A percentile compares a stretch with the other conserved stretches of the same genome.
These are phyloP conservation scores for Sycophila sp. DNA, from an alignment of 1,140 invertebrate genomes.

Conservation along the genomic window DNA sequence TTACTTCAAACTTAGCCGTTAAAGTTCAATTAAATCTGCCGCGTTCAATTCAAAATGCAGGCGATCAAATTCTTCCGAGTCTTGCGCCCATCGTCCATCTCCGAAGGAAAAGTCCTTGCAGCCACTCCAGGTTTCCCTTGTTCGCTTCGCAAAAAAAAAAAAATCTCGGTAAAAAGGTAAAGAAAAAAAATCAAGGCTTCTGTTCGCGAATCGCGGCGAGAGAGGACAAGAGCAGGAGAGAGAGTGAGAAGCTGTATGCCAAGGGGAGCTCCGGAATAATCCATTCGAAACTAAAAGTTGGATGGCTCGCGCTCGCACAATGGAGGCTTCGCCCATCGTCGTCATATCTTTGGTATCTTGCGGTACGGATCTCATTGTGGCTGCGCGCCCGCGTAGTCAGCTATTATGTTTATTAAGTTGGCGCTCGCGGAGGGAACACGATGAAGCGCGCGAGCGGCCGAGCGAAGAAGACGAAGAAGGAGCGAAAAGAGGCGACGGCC, in stretches of 20 bases:
- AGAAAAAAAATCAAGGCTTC: not conserved
- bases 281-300: constrained; percentile 58
- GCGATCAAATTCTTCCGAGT: too few species aligned
- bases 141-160: not conserved
- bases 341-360: constrained; percentile 61
- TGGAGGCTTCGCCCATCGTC: constrained; percentile 35
- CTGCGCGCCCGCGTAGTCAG: constrained; percentile 58
- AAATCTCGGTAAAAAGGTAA: not conserved
- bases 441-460: constrained; percentile 16
- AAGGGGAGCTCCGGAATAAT: constrained; percentile 46
- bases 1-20: too few species aligned
- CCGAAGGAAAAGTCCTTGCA: too few species aligned
- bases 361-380: constrained; percentile 61
- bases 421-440: constrained; percentile 47
- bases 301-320: constrained; percentile 38
- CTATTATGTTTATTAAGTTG: constrained; percentile 69
- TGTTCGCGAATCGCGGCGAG: not conserved
- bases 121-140: too few species aligned
- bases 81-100: too few species aligned
- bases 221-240: not conserved
- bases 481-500: not conserved
- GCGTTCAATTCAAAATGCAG: too few species aligned
- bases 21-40: too few species aligned
- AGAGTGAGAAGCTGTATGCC: not conserved
- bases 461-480: constrained; percentile 8